phyloP scores from a whole-genome alignment of 2,113 vertebrate species.

The Maccullochella peelii region DNA sequence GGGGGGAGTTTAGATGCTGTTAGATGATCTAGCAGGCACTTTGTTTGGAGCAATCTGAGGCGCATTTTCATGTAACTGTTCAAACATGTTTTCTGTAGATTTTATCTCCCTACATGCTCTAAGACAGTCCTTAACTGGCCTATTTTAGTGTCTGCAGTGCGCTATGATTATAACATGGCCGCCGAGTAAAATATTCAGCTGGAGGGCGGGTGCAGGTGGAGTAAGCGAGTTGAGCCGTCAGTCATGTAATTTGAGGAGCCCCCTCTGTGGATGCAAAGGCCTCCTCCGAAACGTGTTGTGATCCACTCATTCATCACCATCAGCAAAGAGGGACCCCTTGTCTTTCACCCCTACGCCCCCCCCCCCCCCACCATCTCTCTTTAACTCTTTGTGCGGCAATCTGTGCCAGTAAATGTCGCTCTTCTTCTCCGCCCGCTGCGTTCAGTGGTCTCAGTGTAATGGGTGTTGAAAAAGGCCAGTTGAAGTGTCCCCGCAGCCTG shows the following conservation, averaged over 20 bases:
- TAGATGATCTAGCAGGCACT: background rate
- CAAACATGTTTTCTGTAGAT: background rate
- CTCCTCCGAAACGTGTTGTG: constrained; percentile 75
- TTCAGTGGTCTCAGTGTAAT: constrained; percentile 61
- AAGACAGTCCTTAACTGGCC: background rate
- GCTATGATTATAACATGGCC: constrained; percentile 52
- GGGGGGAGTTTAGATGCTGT: background rate
- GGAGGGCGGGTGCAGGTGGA: constrained; percentile 61
- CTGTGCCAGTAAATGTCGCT: constrained; percentile 65
- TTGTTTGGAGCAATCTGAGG: background rate
- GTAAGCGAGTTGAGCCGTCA: constrained; percentile 57
- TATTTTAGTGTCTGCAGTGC: constrained; percentile 24
- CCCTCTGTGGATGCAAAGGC: constrained; percentile 65
- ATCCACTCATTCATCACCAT: constrained; percentile 80
- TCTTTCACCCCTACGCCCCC: constrained; percentile 69
- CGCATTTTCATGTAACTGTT: background rate
- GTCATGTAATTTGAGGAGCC: constrained; percentile 77
- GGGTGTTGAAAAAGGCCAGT: constrained; percentile 73
- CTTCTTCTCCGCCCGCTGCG: constrained; percentile 53
- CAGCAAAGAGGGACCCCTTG: constrained; percentile 67
- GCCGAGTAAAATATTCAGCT: constrained; percentile 22
- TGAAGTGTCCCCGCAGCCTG: constrained; percentile 78
- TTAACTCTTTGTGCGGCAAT: constrained; percentile 74
- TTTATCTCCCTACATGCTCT: background rate
- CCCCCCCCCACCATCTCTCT: constrained; percentile 43